Percentiles rank a stretch among this genome's conserved stretches.
Conservation (phyloP, 2,888 invertebrate species). For the Marasmarcha lunaedactyla region DNA sequence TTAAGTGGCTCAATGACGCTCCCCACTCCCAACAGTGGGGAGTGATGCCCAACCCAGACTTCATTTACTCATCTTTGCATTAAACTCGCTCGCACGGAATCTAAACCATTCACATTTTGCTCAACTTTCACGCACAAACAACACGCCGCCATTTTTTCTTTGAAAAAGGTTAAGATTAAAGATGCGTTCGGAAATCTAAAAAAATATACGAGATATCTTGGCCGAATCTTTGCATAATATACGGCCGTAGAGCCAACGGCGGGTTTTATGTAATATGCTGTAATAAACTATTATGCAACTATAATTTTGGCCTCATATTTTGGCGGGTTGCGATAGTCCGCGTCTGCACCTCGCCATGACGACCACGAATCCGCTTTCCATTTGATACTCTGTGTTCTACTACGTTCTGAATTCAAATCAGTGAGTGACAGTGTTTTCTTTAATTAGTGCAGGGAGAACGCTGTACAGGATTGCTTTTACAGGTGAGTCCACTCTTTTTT, state of each 20-base stretch:
- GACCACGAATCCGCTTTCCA: slow-evolving; percentile 36
- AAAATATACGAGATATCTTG: slow-evolving; percentile 28
- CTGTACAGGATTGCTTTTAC: slow-evolving; percentile 16
- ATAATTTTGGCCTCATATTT: slow-evolving; percentile 59
- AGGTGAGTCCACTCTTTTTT: slow-evolving; percentile 17
- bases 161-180: slow-evolving; percentile 12
- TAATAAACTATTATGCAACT: slow-evolving; percentile 51
- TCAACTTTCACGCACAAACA: too few relatives aligned
- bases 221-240: slow-evolving; percentile 37
- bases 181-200: slow-evolving; percentile 37
- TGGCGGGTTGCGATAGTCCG: slow-evolving; percentile 47
- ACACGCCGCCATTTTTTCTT: too few relatives aligned
- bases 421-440: slow-evolving; percentile 28
- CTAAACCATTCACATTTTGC: too few relatives aligned
- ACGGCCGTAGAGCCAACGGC: slow-evolving; percentile 36
- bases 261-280: slow-evolving; percentile 61
- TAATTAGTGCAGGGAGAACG: slow-evolving; percentile 16
- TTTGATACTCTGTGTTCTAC: slow-evolving; percentile 24
- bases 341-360: slow-evolving; percentile 37
- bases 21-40: too few relatives aligned
- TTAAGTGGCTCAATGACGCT: too few relatives aligned
- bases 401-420: slow-evolving; percentile 12
- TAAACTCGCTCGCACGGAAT: too few relatives aligned
- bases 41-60: too few relatives aligned
- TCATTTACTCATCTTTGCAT: too few relatives aligned